Base-by-base conservation (phyloP, 92 coral and sea anemone genomes). In the Epizoanthus stellaris region DNA sequence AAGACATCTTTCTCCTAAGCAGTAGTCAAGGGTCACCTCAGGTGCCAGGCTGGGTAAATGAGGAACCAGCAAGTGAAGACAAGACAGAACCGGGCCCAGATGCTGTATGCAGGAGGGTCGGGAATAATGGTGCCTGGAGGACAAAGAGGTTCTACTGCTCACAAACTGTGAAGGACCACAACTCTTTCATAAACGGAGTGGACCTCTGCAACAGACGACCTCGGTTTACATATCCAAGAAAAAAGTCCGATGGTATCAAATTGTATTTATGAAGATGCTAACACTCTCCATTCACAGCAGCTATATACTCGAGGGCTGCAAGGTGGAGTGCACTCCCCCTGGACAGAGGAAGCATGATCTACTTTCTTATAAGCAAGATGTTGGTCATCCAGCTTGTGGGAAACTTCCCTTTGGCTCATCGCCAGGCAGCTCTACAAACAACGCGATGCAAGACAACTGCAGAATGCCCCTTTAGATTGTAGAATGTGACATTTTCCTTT, bases 401-500 rank as follows among this genome's bases (percentile, higher is more conserved):
- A 15, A 80, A 66, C 64, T 80, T 47, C 53, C 85, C 75, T 19
- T 20, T 13, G 67, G 19, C 40, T 4, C 81, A 77, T 25, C 52
- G 80, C 39, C 85, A 79, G 73, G 25, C 56, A 23, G 25, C 25
- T 71, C 23, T 56, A 13, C 54, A 40, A 16, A 21, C 53, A 40
- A 80, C 62, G 52, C 63, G 63, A 45, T 13, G 75, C 2, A 80
- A 80, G 49, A 21, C 62, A 6, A 3, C n/a, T 12, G 14, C 81
- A 6, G 68, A 76, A 15, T 57, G 49, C 42, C 81, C 69, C 19
- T 63, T 63, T 38, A 53, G 79, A 61, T 49, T 88, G 91, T 75
- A 82, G 79, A 75, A 88, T 58, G 85, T 88, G 34, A 84, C 88
- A 76, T 76, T 62, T 84, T 10, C 91, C 91, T n/a, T 81, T 84